These are phyloP conservation scores for Babyrousa celebensis DNA, from an alignment of 2,797 vertebrate genomes.

Conservation along the genomic window DNA sequence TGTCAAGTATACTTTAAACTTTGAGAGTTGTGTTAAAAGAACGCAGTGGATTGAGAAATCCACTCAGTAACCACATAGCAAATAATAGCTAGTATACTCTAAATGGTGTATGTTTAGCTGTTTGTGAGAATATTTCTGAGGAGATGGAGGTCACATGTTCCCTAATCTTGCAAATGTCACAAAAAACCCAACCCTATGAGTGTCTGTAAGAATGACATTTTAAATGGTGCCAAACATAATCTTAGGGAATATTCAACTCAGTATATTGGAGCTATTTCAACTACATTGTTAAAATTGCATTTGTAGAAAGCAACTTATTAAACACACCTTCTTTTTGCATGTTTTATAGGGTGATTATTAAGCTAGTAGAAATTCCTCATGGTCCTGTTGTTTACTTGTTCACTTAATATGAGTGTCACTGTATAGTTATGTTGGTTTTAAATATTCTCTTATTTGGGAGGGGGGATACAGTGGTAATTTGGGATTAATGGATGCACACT, in stretches of 20 bases:
- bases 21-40: not conserved
- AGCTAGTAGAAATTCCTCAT: not conserved
- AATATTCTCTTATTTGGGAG: not conserved
- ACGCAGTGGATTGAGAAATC: slow-evolving; percentile 35
- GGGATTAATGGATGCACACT: not conserved
- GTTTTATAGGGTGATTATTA: slow-evolving; percentile 11
- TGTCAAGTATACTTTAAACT: not conserved
- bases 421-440: not conserved
- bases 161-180: not conserved
- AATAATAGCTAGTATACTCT: not conserved
- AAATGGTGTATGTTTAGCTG: not conserved
- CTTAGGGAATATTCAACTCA: not conserved
- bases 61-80: not conserved
- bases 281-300: not conserved
- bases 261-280: not conserved
- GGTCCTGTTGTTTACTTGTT: not conserved
- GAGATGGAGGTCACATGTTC: not conserved
- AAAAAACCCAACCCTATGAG: not conserved
- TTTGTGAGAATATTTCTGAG: not conserved
- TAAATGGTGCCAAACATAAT: not conserved
- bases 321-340: not conserved
- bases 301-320: slow-evolving; percentile 19
- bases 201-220: not conserved
- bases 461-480: not conserved
- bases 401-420: not conserved